These are phyloP conservation scores for Phenganax marumi DNA, from an alignment of 92 coral and sea anemone species.

Conservation along the genomic window DNA sequence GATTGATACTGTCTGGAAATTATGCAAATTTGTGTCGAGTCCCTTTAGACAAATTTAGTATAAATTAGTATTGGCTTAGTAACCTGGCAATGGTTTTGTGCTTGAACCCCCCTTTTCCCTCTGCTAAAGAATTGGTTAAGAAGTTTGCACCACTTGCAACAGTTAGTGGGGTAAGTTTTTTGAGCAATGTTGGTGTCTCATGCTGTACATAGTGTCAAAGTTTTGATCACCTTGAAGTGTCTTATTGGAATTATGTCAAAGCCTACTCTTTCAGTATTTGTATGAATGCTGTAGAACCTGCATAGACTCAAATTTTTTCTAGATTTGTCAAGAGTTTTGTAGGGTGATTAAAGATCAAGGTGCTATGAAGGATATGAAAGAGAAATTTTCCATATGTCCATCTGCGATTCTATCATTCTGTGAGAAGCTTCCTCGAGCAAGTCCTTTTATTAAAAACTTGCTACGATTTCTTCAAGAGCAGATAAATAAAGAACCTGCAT, in stretches of 20 bases:
- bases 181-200: background rate
- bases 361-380: too few relatives aligned
- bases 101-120: background rate
- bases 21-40: too few relatives aligned
- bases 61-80: too few relatives aligned
- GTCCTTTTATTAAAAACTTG: too few relatives aligned
- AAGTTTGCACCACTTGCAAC: conserved; percentile 26
- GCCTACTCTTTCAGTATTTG: background rate
- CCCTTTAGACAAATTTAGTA: too few relatives aligned
- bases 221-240: background rate
- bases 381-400: too few relatives aligned
- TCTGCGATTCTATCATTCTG: background rate
- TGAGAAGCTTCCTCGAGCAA: background rate
- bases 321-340: too few relatives aligned
- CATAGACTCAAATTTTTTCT: background rate
- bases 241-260: background rate
- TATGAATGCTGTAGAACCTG: background rate
- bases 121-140: background rate
- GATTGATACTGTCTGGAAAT: too few relatives aligned
- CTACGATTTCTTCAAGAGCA: background rate
- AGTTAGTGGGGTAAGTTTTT: background rate
- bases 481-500: background rate
- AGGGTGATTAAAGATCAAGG: too few relatives aligned
- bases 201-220: background rate
- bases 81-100: background rate